Evolutionary conservation across 2,888 invertebrate genomes (phyloP), one percentile per base, ranked within the genome.

Genomic region (Miltochrista miniata): DNA sequence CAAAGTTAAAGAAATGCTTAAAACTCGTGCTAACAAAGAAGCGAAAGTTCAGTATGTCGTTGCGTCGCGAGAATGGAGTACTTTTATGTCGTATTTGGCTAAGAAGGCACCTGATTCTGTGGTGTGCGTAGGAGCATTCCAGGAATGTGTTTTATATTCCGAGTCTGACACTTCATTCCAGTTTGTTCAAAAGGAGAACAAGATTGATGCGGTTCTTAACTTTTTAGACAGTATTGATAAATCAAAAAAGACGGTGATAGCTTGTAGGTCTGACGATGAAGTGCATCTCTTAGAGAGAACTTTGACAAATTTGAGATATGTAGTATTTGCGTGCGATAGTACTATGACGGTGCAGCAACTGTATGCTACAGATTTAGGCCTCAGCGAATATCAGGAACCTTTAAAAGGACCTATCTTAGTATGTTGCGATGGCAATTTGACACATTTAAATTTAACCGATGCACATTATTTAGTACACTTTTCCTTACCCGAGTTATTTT

Each of bases 61-160:
- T 0, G 92, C 93, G 1, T 93, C 94, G 0, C 89, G 93, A 45
- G 85, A 93, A 42, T 97, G 96, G 96, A 94, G 93, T 31, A 72
- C 85, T 12, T 78, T 89, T 10, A 82, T 96, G 66, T 87, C 92
- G 41, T 81, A 89, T 0, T 86, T 96, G 24, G 87, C 93, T 0
- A 87, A 85, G 36, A 87, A 84, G 39, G 90, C 94, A 12, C 85
- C 91, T 0, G 92, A 93, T 67, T 94, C 96, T 0, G 85, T 94
- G 0, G 82, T 96, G 4, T 94, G 95, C 49, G 94, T 97, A 48
- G 93, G 94, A 0, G 94, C 95, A 15, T 94, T 94, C 63, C 92
- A 96, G 61, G 96, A 97, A 83, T 96, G 96, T 41, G 93, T 95
- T 0, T 83, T 96, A 11, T 96, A 95, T 81, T 95, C 94, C 63